Evolutionary conservation across 2,888 invertebrate species (phyloP), one percentile per base, ranked within the genome.

Genomic region (Campopleginae sp.): DNA sequence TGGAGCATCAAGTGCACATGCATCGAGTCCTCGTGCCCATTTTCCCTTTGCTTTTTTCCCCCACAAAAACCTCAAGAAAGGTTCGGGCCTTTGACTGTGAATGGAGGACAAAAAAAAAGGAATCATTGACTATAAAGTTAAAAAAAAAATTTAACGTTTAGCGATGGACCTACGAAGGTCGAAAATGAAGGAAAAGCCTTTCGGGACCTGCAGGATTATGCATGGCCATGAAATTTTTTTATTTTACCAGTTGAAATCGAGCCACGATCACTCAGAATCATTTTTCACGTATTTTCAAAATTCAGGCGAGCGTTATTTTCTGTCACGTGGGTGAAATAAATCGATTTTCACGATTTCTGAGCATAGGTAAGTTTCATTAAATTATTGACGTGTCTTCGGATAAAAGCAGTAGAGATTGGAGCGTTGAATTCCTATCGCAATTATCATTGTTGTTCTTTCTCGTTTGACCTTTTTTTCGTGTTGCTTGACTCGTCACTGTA

Each of bases 21-120:
- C 17, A n/a, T 51, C n/a, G n/a, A 51, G 48, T 51, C n/a, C n/a
- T 51, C 48, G 48, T 27, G 58, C 38, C 38, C 58, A 58, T 54
- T 54, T 54, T 23, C 12, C 1, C 27, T 58, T 27, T 14, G 12
- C 14, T 27, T 58, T 58, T 38, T 6, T 38, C 38, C 5, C 14
- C 27, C 6, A 6, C 12, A 27, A 27, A 51, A 27, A 3, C 27
- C 4, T 58, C 58, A 6, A 17, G 14, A 58, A 27, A 27, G 23
- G 14, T 0, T 54, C 23, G 19, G 3, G 19, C 4, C 23, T 12
- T 4, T 14, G 27, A 27, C 14, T 58, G 14, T 27, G 8, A 51
- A 19, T 19, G 0, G 19, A 38, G 19, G 2, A 19, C 19, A n/a
- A 8, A 17, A 51, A 8, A 51, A 10, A 0, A 54, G 12, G 12